Percentiles rank a stretch among this genome's conserved stretches.
phyloP scores from a whole-genome alignment of 1,140 invertebrate genomes.

The Apocrypta bakeri region DNA sequence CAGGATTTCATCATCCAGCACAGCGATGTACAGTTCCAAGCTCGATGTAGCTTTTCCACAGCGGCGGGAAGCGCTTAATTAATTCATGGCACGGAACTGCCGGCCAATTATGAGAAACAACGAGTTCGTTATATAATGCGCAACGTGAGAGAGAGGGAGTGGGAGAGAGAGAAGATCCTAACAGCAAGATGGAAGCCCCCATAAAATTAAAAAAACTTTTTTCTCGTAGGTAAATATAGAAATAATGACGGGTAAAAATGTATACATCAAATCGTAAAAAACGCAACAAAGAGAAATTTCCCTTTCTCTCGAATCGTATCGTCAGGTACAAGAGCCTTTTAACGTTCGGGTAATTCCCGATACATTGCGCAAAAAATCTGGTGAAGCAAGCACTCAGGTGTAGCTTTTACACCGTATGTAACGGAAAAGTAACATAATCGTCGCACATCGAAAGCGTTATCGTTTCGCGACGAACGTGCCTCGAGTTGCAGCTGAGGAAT shows the following conservation, averaged over 20 bases:
- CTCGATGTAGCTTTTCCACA: not conserved
- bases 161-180: no score
- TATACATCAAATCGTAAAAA: not conserved
- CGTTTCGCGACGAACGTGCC: not conserved
- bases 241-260: not conserved
- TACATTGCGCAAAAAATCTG: not conserved
- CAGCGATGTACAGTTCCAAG: no score
- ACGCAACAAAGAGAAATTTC: no score
- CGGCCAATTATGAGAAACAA: not conserved
- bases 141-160: not conserved
- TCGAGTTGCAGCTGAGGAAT: not conserved
- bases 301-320: not conserved
- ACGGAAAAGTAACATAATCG: not conserved
- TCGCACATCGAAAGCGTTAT: not conserved
- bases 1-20: not conserved
- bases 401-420: not conserved
- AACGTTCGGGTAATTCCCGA: not conserved
- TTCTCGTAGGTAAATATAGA: not conserved
- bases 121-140: not conserved
- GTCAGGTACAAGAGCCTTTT: not conserved
- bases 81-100: not conserved
- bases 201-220: no score
- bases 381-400: no score
- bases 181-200: not conserved
- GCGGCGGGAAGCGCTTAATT: not conserved